A percentile compares a stretch with the other conserved stretches of the same genome.
These are phyloP conservation scores for Slavum lentiscoides DNA, from an alignment of 2,888 invertebrate genomes.

Conservation along the genomic window DNA sequence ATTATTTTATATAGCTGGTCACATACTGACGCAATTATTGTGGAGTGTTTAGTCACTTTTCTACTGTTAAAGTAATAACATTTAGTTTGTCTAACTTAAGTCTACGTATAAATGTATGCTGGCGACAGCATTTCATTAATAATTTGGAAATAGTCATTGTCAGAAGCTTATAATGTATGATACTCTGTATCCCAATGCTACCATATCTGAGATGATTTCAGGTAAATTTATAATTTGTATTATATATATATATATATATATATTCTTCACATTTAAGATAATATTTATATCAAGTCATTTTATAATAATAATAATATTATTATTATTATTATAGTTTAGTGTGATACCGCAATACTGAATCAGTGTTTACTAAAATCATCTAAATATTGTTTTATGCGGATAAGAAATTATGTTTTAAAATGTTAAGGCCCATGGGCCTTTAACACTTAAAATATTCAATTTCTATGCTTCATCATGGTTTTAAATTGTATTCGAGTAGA, in stretches of 20 bases:
- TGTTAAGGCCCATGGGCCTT: too few species aligned
- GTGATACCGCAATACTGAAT: not conserved
- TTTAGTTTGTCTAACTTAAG: conserved; percentile 22
- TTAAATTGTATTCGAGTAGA: too few species aligned
- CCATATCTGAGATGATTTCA: conserved; percentile 48
- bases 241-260: not conserved
- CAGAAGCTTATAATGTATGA: conserved; percentile 40
- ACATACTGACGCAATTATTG: conserved; percentile 40
- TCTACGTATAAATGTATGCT: conserved; percentile 10
- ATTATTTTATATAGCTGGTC: conserved; percentile 21
- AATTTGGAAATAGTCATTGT: conserved; percentile 32
- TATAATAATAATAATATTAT: not conserved
- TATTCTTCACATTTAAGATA: not conserved
- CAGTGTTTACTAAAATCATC: not conserved
- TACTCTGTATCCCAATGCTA: conserved; percentile 19
- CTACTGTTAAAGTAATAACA: conserved; percentile 26
- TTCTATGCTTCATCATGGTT: too few species aligned
- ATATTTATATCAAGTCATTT: not conserved
- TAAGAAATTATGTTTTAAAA: too few species aligned
- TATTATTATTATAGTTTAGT: not conserved
- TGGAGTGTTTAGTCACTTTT: conserved; percentile 52
- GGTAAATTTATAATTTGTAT: conserved; percentile 29
- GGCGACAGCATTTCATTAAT: conserved; percentile 32
- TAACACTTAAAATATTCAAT: too few species aligned
- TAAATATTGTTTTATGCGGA: not conserved